Conservation (phyloP, 2,797 vertebrate genomes). For the Etheostoma nigrum region DNA sequence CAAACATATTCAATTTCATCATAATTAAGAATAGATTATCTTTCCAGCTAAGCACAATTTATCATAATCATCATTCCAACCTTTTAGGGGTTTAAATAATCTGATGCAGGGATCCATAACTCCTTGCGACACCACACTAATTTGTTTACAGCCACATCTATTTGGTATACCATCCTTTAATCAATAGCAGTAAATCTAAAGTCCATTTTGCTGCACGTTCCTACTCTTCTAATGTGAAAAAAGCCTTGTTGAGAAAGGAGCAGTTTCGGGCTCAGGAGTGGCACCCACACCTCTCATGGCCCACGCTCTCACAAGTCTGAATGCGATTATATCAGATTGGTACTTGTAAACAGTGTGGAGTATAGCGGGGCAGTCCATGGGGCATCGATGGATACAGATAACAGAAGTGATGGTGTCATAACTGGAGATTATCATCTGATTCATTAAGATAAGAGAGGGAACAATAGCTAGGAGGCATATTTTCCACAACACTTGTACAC, state of each 20-base stretch:
- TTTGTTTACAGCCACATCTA: constrained; percentile 78
- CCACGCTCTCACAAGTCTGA: constrained; percentile 23
- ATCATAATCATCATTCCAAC: constrained; percentile 78
- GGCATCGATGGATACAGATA: constrained; percentile 60
- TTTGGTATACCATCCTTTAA: constrained; percentile 69
- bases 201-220: constrained; percentile 56
- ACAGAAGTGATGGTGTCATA: constrained; percentile 53
- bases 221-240: neutral
- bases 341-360: constrained; percentile 48
- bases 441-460: constrained; percentile 65
- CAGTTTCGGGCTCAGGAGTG: neutral
- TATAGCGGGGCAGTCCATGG: constrained; percentile 19
- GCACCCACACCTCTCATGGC: constrained; percentile 6
- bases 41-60: constrained; percentile 67
- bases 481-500: constrained; percentile 33
- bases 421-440: constrained; percentile 63
- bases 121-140: constrained; percentile 74
- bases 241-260: constrained; percentile 9
- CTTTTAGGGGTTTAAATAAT: constrained; percentile 79
- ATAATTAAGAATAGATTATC: constrained; percentile 86
- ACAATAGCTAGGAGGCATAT: constrained; percentile 31
- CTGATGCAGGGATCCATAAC: constrained; percentile 77
- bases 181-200: constrained; percentile 73
- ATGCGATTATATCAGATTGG: constrained; percentile 26
- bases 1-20: constrained; percentile 80